phyloP scores from a whole-genome alignment of 1,140 invertebrate genomes.

The Platorchestia sp. region DNA sequence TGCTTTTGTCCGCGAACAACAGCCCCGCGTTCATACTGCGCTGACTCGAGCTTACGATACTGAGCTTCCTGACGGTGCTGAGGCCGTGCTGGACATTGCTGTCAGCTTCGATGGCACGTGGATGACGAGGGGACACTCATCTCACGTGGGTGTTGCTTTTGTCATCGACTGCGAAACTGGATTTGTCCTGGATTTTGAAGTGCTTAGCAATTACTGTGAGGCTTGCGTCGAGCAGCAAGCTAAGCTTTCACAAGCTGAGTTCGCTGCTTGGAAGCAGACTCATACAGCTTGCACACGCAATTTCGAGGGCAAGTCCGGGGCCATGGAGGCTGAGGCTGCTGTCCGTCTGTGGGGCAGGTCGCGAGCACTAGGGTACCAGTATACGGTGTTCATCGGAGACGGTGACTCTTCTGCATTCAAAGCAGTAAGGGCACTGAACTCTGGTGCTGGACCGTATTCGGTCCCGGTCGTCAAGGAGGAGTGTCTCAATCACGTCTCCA shows the following conservation, averaged over 20 bases:
- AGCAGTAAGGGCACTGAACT: background rate
- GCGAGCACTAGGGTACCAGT: background rate
- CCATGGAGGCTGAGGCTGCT: slow-evolving; percentile 34
- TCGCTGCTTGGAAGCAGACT: background rate
- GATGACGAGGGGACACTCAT: background rate
- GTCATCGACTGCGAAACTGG: background rate
- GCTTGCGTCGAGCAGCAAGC: background rate
- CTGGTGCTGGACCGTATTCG: too few relatives aligned
- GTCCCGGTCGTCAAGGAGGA: background rate
- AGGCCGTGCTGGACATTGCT: background rate
- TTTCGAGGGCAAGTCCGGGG: slow-evolving; percentile 6
- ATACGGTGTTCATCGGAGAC: background rate
- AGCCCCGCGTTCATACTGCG: too few relatives aligned
- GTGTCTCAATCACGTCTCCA: slow-evolving; percentile 36
- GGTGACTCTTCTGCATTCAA: slow-evolving; percentile 9
- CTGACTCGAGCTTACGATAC: background rate
- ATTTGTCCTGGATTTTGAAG: background rate
- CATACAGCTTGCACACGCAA: background rate
- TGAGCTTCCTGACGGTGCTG: background rate
- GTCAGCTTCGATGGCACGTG: background rate
- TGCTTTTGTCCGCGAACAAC: too few relatives aligned
- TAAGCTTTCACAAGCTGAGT: background rate
- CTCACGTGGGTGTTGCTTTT: background rate
- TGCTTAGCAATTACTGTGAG: background rate
- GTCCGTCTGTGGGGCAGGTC: slow-evolving; percentile 10